A percentile compares a stretch with the other conserved stretches of the same genome.
Conservation (phyloP, 2,888 invertebrate genomes). For the Ametastegia equiseti region DNA sequence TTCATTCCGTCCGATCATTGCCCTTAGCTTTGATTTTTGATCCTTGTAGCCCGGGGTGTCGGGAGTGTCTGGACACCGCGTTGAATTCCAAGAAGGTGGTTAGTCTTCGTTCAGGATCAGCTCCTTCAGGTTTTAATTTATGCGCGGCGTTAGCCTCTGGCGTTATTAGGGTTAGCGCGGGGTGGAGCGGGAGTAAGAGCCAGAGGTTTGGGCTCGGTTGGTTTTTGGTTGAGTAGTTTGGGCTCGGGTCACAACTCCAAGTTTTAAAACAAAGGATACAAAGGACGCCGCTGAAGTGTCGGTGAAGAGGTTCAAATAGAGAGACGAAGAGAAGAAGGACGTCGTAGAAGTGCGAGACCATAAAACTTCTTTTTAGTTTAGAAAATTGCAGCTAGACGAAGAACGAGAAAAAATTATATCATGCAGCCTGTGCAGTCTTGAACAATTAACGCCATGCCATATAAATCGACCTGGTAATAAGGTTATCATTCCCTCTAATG, state of each 20-base stretch:
- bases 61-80: background rate
- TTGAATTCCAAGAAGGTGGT: slow-evolving; percentile 37
- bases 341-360: background rate
- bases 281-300: slow-evolving; percentile 40
- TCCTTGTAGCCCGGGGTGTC: background rate
- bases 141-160: slow-evolving; percentile 68
- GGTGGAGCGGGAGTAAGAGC: slow-evolving; percentile 63
- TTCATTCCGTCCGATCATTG: no score
- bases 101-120: slow-evolving; percentile 6
- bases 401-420: background rate
- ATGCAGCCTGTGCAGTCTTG: background rate
- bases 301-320: background rate
- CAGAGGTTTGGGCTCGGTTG: slow-evolving; percentile 1
- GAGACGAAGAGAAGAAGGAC: background rate
- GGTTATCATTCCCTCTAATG: slow-evolving; percentile 37
- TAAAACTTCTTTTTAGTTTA: background rate
- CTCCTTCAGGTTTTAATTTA: slow-evolving; percentile 69
- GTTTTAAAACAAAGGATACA: slow-evolving; percentile 71
- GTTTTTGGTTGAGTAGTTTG: slow-evolving; percentile 8
- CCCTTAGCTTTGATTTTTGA: background rate
- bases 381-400: background rate
- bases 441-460: background rate
- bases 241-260: background rate
- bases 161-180: slow-evolving; percentile 71
- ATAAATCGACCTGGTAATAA: slow-evolving; percentile 38